Percentiles rank a stretch among this genome's conserved stretches.
These are phyloP conservation scores for Odontothrips loti DNA, from an alignment of 2,888 invertebrate species.

Conservation along the genomic window DNA sequence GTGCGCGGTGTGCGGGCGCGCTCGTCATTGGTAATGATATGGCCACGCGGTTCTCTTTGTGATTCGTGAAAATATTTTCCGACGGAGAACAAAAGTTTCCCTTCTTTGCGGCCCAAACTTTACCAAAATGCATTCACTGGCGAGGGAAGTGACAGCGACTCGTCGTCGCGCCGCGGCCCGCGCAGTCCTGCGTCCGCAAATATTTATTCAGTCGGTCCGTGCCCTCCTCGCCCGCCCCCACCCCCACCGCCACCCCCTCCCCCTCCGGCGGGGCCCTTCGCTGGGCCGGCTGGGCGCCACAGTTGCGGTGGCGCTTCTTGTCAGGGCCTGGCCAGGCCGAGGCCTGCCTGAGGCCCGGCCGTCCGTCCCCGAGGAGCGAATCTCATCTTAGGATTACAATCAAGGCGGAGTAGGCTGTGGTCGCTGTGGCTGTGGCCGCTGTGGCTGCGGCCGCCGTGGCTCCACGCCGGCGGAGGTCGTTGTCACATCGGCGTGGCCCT, in stretches of 20 bases:
- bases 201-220: not conserved
- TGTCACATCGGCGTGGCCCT: not conserved
- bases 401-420: not conserved
- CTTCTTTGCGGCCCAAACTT: not conserved
- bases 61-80: not conserved
- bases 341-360: not conserved
- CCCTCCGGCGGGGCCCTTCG: not conserved
- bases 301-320: not conserved
- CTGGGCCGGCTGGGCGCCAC: not conserved
- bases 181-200: slow-evolving; percentile 13
- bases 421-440: not conserved
- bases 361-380: not conserved
- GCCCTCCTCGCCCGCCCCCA: not conserved
- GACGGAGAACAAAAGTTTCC: not conserved
- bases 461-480: not conserved
- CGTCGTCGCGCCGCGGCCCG: not conserved
- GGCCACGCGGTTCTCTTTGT: too few species aligned
- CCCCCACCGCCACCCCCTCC: not conserved
- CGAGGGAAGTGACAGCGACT: not conserved
- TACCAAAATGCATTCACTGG: not conserved
- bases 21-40: too few species aligned
- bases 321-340: too few species aligned
- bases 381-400: slow-evolving; percentile 20
- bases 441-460: not conserved
- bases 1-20: too few species aligned